A percentile compares a stretch with the other conserved stretches of the same genome.
Conservation (phyloP, 2,113 vertebrate species). For the Xiphophorus hellerii region DNA sequence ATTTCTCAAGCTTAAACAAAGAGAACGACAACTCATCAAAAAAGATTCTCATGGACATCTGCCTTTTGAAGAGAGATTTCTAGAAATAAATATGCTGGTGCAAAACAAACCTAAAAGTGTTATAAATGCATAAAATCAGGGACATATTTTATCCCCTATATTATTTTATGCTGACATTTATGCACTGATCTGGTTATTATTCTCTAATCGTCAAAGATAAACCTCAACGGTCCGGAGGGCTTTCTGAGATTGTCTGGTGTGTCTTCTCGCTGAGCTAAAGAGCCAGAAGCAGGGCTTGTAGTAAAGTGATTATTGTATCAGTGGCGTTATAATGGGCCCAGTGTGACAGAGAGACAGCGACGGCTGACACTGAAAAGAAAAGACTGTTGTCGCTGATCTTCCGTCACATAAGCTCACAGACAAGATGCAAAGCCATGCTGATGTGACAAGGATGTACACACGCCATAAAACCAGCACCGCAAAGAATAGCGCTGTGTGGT, state of each 20-base stretch:
- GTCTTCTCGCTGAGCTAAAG: slow-evolving; percentile 18
- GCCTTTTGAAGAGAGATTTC: too few relatives aligned
- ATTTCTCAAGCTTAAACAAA: too few relatives aligned
- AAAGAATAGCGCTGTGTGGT: slow-evolving; percentile 36
- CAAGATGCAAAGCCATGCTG: slow-evolving; percentile 50
- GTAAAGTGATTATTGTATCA: slow-evolving; percentile 71
- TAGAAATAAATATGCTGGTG: too few relatives aligned
- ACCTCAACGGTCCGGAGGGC: slow-evolving; percentile 8
- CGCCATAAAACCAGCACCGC: slow-evolving; percentile 24
- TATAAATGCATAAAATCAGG: too few relatives aligned
- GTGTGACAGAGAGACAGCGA: slow-evolving; percentile 71
- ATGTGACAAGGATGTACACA: slow-evolving; percentile 60
- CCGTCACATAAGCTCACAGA: slow-evolving; percentile 68
- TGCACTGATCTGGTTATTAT: not conserved
- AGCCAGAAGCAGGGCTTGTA: slow-evolving; percentile 1
- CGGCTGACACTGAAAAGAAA: slow-evolving; percentile 77
- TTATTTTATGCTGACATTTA: not conserved
- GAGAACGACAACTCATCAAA: too few relatives aligned
- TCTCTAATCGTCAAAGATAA: not conserved
- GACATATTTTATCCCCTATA: not conserved
- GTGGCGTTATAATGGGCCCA: slow-evolving; percentile 57
- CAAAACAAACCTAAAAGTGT: too few relatives aligned
- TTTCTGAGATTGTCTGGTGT: slow-evolving; percentile 28
- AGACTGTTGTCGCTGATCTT: slow-evolving; percentile 66
- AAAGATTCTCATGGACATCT: too few relatives aligned